Evolutionary conservation across 2,888 invertebrate species (phyloP).

Genomic region (Coenonympha arcania): DNA sequence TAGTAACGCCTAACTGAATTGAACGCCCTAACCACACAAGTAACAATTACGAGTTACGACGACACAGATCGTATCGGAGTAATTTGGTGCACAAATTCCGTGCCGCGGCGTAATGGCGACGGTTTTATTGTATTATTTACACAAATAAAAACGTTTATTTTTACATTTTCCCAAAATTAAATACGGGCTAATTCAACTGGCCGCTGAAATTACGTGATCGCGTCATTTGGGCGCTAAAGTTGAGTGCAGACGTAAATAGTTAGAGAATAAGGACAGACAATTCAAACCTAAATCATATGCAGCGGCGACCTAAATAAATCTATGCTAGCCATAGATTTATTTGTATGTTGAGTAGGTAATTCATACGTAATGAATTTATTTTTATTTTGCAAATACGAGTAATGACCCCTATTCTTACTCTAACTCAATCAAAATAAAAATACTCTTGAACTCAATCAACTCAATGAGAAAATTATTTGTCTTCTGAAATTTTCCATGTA

Average conservation of each 20-base stretch:
- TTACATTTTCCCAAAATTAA: conserved; percentile 75
- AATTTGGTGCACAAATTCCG: conserved; percentile 64
- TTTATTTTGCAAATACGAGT: too few species aligned
- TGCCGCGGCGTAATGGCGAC: conserved; percentile 58
- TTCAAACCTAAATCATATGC: too few species aligned
- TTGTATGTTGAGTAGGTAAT: too few species aligned
- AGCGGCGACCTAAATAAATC: too few species aligned
- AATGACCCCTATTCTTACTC: too few species aligned
- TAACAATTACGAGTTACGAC: conserved; percentile 70
- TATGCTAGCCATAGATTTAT: too few species aligned
- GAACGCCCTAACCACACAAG: conserved; percentile 69
- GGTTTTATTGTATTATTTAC: conserved; percentile 74
- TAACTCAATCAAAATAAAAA: too few species aligned
- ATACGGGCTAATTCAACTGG: conserved; percentile 66
- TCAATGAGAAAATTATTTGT: too few species aligned
- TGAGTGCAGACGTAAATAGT: conserved; percentile 32
- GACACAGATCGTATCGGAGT: conserved; percentile 68
- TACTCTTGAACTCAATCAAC: too few species aligned
- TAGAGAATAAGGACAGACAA: too few species aligned
- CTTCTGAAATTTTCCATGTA: too few species aligned
- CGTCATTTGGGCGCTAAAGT: conserved; percentile 49
- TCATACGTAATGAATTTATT: too few species aligned
- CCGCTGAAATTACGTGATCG: conserved; percentile 59
- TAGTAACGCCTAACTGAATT: conserved; percentile 66
- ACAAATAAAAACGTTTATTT: conserved; percentile 75